A percentile compares a stretch with the other conserved stretches of the same genome.
phyloP scores from a whole-genome alignment of 1,140 invertebrate genomes.

The Pseudomyrmex dendroicus region DNA sequence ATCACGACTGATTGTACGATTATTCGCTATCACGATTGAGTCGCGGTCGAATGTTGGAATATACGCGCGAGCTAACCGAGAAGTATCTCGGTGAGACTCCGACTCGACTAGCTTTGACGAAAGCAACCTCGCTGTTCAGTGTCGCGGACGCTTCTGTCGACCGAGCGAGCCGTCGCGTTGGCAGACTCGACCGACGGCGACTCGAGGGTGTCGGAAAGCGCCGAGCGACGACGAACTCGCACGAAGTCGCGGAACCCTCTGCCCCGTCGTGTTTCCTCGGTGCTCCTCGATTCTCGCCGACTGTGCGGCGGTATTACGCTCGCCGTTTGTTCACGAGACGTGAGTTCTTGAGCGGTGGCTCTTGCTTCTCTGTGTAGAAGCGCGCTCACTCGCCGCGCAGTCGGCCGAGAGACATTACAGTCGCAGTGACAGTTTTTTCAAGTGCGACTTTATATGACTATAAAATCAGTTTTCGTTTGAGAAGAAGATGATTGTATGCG shows the following conservation, averaged over 20 bases:
- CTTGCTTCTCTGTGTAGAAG: neutral
- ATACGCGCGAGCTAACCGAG: neutral
- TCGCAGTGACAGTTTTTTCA: constrained; percentile 8
- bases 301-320: constrained; percentile 64
- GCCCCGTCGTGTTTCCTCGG: constrained; percentile 42
- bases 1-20: neutral
- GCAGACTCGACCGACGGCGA: constrained; percentile 68
- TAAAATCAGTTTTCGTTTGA: neutral
- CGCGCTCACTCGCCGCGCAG: constrained; percentile 6
- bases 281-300: constrained; percentile 24
- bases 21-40: neutral
- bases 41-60: neutral
- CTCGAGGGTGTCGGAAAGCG: constrained; percentile 66
- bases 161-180: constrained; percentile 76
- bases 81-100: constrained; percentile 42
- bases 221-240: constrained; percentile 70
- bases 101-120: constrained; percentile 26
- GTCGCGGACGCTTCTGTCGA: constrained; percentile 84
- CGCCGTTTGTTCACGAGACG: constrained; percentile 64
- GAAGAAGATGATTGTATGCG: neutral
- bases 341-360: constrained; percentile 62
- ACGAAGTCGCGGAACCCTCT: constrained; percentile 65
- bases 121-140: constrained; percentile 72
- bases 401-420: neutral
- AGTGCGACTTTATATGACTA: neutral